phyloP scores from a whole-genome alignment of 35 echinoderm and acorn worm species.

The Nesometra sesokonis region DNA sequence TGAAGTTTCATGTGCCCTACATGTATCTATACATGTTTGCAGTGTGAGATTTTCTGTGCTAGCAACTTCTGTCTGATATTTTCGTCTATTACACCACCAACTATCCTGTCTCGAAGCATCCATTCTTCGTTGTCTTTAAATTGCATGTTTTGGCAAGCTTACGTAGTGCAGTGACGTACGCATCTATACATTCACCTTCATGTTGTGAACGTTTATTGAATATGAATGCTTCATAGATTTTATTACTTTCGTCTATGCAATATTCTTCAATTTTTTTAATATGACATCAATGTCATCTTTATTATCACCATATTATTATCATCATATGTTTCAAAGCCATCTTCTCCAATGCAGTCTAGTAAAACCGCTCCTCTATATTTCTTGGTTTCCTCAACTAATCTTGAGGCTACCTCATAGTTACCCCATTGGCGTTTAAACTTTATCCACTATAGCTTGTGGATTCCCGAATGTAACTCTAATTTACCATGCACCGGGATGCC shows the following conservation, averaged over 20 bases:
- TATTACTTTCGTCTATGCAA: not conserved
- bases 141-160: too few species aligned
- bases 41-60: too few species aligned
- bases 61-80: too few species aligned
- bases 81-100: too few species aligned
- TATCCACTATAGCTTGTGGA: not conserved
- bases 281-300: not conserved
- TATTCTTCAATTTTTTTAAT: not conserved
- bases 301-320: not conserved
- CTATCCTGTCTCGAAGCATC: too few species aligned
- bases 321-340: not conserved
- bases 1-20: too few species aligned
- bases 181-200: not conserved
- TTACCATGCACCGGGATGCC: not conserved
- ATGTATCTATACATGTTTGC: too few species aligned
- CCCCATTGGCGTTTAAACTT: not conserved
- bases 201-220: not conserved
- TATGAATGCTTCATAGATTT: not conserved
- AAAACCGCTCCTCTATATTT: not conserved
- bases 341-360: not conserved
- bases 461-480: not conserved
- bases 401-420: not conserved
- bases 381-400: not conserved
- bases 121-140: too few species aligned
- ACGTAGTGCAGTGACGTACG: too few species aligned